Base-by-base conservation (phyloP, 2,797 vertebrate genomes). In the Tragopan temminckii region DNA sequence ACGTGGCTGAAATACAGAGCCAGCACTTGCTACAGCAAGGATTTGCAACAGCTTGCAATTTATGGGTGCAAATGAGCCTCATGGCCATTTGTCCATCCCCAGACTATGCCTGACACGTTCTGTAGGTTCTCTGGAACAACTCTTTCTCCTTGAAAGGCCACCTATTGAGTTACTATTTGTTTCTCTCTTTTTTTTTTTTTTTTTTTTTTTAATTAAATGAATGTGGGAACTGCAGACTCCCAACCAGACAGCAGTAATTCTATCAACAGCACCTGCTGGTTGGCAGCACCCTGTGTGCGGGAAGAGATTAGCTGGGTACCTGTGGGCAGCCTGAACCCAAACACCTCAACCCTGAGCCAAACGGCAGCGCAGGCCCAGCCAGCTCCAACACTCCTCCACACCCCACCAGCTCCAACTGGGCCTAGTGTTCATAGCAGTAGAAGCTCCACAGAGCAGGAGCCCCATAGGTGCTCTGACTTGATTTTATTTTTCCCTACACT, bases 201-300 rank as follows among this genome's bases (percentile, higher is more conserved):
- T 19, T 29, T 11, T 21, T 48, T 23, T 2, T 52, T 4, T 3
- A 63, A 91, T 88, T 55, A 82, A 88, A 89, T 53, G 53, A 90
- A 85, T 0, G 1, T 93, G 83, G 68, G 46, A 94, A 74, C 78
- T 85, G 35, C 85, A 94, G 91, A 90, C 87, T 83, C 61, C 5
- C 3, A 29, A 53, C 61, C 42, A 89, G 61, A 64, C 0, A 19
- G 38, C 64, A 71, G 64, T 40, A 70, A 89, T 61, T n/a, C 71
- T 53, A 69, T 31, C 78, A 61, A 75, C 85, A 90, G 68, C 78
- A 82, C 71, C 88, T 93, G 83, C 1, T 0, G 33, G n/a, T 53
- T 64, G 61, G 70, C 67, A 85, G 67, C 14, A 31, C 55, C 43
- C 13, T 0, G 1, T 0, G 0, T 40, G 48, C 4, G 0, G 43